Evolutionary conservation across 2,113 vertebrate species (phyloP).

Genomic region (Andinoacara biseriatus): DNA sequence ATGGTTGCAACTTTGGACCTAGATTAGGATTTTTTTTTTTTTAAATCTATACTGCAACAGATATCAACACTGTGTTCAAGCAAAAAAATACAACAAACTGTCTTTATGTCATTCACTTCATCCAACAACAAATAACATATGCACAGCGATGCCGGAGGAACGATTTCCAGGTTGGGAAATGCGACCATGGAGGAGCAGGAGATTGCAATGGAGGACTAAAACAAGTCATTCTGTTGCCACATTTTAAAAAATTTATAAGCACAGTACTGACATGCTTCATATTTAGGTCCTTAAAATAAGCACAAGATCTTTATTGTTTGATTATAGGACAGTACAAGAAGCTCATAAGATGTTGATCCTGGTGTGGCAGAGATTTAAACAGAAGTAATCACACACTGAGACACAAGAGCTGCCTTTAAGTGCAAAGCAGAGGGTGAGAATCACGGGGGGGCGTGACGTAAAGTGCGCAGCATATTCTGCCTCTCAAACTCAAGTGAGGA

Average conservation of each 20-base stretch:
- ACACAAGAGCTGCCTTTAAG: slow-evolving; percentile 13
- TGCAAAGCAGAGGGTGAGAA: neutral
- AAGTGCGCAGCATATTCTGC: neutral
- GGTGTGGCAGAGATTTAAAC: neutral
- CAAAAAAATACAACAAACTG: neutral
- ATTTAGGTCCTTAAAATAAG: neutral
- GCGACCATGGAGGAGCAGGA: neutral
- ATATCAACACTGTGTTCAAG: neutral
- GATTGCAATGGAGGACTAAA: neutral
- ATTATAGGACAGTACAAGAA: neutral
- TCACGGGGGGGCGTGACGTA: neutral
- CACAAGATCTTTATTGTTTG: neutral
- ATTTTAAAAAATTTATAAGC: neutral
- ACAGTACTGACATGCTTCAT: accelerated
- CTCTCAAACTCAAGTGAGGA: neutral
- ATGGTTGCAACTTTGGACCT: neutral
- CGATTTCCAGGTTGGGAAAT: neutral
- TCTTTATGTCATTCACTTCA: neutral
- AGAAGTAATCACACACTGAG: neutral
- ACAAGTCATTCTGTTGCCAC: neutral
- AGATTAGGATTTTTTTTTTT: neutral
- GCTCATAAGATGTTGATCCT: neutral
- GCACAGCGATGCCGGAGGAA: neutral
- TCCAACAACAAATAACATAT: neutral
- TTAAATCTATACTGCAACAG: neutral